Conservation (phyloP, 2,888 invertebrate species). For the Cryptophagus acutangulus region DNA sequence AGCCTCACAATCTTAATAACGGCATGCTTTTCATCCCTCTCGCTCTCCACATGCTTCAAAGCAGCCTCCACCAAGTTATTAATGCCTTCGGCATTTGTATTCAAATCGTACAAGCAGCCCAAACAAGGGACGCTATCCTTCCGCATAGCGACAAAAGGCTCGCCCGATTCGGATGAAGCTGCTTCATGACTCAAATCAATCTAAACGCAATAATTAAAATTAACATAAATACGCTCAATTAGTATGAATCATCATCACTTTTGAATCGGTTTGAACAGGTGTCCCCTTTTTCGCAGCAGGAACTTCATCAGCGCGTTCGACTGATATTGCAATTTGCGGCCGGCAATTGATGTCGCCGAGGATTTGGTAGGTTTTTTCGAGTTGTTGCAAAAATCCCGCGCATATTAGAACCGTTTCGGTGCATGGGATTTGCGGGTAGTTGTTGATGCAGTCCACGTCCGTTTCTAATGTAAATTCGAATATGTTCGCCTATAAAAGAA, state of each 20-base stretch:
- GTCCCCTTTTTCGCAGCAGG: background rate
- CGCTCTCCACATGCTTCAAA: slow-evolving; percentile 48
- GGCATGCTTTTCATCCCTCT: slow-evolving; percentile 43
- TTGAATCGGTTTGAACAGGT: background rate
- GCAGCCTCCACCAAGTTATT: slow-evolving; percentile 50
- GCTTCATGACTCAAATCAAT: slow-evolving; percentile 31
- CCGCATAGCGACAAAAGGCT: slow-evolving; percentile 52
- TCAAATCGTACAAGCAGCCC: slow-evolving; percentile 53
- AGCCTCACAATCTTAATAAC: slow-evolving; percentile 50
- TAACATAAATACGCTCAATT: background rate
- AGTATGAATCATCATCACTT: background rate
- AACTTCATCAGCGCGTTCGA: slow-evolving; percentile 1
- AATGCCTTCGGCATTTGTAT: slow-evolving; percentile 52
- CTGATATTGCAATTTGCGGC: slow-evolving; percentile 22
- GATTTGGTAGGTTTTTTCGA: slow-evolving; percentile 27
- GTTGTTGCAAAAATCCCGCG: slow-evolving; percentile 31
- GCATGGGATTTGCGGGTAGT: slow-evolving; percentile 31
- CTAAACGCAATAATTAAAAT: slow-evolving; percentile 18
- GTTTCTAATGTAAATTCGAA: slow-evolving; percentile 33
- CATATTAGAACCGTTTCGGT: slow-evolving; percentile 31
- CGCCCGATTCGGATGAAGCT: slow-evolving; percentile 48
- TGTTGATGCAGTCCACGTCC: slow-evolving; percentile 32
- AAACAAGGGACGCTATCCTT: slow-evolving; percentile 38
- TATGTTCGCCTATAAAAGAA: slow-evolving; percentile 27
- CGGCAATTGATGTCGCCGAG: slow-evolving; percentile 35